phyloP scores from a whole-genome alignment of 2,113 vertebrate species.

The Oreotragus oreotragus region DNA sequence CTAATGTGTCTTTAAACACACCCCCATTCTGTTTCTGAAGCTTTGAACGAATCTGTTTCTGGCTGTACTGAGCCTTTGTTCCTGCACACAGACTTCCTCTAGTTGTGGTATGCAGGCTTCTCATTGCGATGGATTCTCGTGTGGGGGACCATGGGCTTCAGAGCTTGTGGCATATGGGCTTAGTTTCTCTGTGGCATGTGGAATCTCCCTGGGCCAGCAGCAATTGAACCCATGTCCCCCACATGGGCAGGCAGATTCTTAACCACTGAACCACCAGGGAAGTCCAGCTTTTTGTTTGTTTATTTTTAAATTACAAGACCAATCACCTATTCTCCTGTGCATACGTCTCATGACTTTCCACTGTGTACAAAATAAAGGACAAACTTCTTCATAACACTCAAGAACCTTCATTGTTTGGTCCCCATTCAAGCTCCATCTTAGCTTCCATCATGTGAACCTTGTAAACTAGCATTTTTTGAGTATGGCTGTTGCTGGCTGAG shows the following conservation, averaged over 20 bases:
- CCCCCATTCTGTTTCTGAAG: neutral
- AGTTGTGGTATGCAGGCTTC: neutral
- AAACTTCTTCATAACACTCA: neutral
- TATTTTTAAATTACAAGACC: neutral
- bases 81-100: neutral
- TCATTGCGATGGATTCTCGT: neutral
- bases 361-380: neutral
- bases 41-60: neutral
- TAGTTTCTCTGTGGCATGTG: neutral
- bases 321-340: neutral
- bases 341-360: neutral
- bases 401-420: neutral
- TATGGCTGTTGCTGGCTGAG: fast-evolving
- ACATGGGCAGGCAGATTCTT: neutral
- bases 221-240: neutral
- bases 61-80: neutral
- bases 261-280: neutral
- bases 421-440: neutral
- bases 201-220: neutral
- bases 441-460: fast-evolving
- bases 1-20: neutral
- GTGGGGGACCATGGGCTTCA: neutral
- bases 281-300: neutral
- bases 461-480: neutral
- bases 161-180: neutral